Evolutionary conservation across 2,113 vertebrate genomes (phyloP).

Genomic region (Ceratotherium simum): DNA sequence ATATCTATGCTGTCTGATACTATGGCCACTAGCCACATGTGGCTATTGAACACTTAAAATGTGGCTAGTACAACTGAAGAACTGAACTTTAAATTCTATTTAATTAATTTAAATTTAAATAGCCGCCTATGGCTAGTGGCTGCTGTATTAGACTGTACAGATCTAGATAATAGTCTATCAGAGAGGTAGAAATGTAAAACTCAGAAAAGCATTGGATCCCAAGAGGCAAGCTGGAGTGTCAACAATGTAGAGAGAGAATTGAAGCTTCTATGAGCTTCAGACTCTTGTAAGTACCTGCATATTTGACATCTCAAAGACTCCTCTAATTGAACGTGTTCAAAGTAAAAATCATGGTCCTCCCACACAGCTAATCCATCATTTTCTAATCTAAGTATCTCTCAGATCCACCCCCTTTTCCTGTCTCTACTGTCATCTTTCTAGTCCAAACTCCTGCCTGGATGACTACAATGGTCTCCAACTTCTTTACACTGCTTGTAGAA

Average conservation of each 20-base stretch:
- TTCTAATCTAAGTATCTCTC: neutral
- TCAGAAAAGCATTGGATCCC: neutral
- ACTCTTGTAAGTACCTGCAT: neutral
- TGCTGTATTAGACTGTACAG: neutral
- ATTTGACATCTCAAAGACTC: neutral
- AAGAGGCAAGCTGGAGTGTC: neutral
- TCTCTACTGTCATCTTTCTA: neutral
- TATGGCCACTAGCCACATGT: neutral
- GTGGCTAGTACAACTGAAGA: neutral
- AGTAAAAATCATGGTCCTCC: neutral
- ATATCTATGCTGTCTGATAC: neutral
- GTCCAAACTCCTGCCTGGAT: neutral
- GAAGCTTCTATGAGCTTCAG: neutral
- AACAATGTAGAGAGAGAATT: neutral
- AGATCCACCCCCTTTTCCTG: neutral
- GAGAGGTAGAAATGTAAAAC: neutral
- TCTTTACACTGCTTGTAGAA: neutral
- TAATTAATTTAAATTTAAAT: neutral
- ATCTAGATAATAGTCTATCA: neutral
- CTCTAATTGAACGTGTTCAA: neutral
- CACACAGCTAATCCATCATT: neutral
- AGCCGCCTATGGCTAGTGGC: neutral
- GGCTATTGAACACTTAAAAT: neutral
- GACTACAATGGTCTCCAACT: neutral
- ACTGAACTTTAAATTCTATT: conserved; percentile 11